Evolutionary conservation across 2,113 vertebrate genomes (phyloP).

Genomic region (Thunnus maccoyii): DNA sequence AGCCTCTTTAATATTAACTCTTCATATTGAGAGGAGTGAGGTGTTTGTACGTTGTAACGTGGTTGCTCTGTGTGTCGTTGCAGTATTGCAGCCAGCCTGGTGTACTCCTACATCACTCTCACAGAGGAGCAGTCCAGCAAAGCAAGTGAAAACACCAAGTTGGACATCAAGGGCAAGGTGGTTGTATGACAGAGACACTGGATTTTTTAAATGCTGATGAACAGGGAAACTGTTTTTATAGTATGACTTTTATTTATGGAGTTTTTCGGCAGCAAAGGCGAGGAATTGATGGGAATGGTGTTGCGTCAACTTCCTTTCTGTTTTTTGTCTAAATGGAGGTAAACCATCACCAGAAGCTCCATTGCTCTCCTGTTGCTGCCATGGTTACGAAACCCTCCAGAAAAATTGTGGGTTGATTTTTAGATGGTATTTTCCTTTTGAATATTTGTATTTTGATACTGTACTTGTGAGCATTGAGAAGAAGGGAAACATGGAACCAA

Average conservation of each 20-base stretch:
- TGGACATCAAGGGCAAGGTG: conserved; percentile 82
- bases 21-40: no score
- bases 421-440: conserved; percentile 36
- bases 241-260: conserved; percentile 69
- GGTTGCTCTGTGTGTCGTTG: conserved; percentile 44
- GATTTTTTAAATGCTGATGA: conserved; percentile 52
- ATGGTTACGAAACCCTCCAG: conserved; percentile 49
- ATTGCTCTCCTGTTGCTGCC: conserved; percentile 38
- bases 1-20: not conserved
- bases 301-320: not conserved
- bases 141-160: conserved; percentile 82
- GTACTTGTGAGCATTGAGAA: conserved; percentile 39
- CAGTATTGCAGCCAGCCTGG: conserved; percentile 96
- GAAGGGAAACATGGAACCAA: conserved; percentile 52
- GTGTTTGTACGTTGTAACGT: not conserved
- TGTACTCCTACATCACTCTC: conserved; percentile 97
- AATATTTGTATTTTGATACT: conserved; percentile 59
- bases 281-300: not conserved
- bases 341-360: not conserved
- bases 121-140: conserved; percentile 92
- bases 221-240: conserved; percentile 63
- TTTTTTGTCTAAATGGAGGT: conserved; percentile 24
- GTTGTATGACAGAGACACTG: conserved; percentile 80
- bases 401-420: conserved; percentile 45
- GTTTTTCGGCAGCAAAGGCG: conserved; percentile 31